A percentile compares a stretch with the other conserved stretches of the same genome.
phyloP scores from a whole-genome alignment of 2,797 vertebrate genomes.

The Sebastes itinus region DNA sequence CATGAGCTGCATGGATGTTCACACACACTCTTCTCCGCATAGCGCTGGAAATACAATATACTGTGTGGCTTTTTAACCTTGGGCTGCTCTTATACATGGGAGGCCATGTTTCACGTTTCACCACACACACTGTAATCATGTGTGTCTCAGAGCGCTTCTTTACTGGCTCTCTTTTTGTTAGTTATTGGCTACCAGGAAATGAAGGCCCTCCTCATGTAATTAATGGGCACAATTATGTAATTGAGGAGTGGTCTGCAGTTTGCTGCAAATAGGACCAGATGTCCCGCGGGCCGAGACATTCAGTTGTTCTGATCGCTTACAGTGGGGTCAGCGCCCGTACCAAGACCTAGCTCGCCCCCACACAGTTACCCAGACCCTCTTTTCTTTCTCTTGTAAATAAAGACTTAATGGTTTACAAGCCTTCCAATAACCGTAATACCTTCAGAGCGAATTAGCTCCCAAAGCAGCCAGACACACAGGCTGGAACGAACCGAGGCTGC shows the following conservation, averaged over 20 bases:
- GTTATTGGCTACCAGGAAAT: conserved; percentile 72
- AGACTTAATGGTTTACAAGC: conserved; percentile 84
- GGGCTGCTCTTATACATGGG: conserved; percentile 26
- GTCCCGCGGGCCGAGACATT: conserved; percentile 39
- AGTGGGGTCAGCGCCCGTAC: conserved; percentile 71
- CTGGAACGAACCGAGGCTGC: conserved; percentile 24
- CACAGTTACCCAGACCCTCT: conserved; percentile 54
- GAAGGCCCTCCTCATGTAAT: conserved; percentile 72
- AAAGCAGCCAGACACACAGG: conserved; percentile 59
- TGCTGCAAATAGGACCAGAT: conserved; percentile 72
- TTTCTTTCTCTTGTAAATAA: conserved; percentile 81
- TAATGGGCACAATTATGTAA: conserved; percentile 83
- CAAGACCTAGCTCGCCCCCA: conserved; percentile 52
- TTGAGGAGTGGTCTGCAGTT: conserved; percentile 74
- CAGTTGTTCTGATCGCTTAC: conserved; percentile 59
- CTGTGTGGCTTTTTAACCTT: conserved; percentile 38
- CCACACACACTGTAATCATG: conserved; percentile 62
- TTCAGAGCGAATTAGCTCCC: conserved; percentile 77
- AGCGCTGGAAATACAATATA: neutral
- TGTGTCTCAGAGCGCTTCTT: conserved; percentile 52
- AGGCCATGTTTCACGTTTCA: conserved; percentile 56
- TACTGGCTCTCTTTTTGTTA: conserved; percentile 57
- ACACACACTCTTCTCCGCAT: neutral
- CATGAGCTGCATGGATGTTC: neutral
- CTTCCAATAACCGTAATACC: conserved; percentile 82